phyloP scores from a whole-genome alignment of 2,888 invertebrate species.

The Acrobasis repandana region DNA sequence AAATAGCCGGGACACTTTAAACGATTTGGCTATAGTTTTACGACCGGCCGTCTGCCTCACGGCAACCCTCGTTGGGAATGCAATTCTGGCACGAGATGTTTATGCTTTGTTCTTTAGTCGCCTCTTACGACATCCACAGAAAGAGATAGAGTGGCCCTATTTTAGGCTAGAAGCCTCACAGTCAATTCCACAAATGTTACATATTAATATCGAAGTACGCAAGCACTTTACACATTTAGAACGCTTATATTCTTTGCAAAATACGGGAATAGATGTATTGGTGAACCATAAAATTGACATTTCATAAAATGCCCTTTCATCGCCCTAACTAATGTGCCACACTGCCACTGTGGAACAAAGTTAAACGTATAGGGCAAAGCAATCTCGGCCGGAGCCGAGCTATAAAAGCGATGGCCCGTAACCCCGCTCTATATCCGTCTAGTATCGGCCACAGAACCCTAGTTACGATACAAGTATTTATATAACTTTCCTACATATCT shows the following conservation, averaged over 20 bases:
- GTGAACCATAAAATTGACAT: slow-evolving; percentile 20
- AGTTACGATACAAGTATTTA: not conserved
- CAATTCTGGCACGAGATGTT: too few relatives aligned
- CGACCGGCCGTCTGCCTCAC: too few relatives aligned
- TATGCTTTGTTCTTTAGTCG: too few relatives aligned
- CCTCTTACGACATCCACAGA: too few relatives aligned
- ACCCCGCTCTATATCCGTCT: slow-evolving; percentile 46
- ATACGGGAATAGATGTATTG: not conserved
- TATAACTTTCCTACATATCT: not conserved
- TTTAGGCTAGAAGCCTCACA: too few relatives aligned
- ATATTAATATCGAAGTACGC: too few relatives aligned
- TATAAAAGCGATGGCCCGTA: slow-evolving; percentile 50
- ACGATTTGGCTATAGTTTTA: too few relatives aligned
- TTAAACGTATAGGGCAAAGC: slow-evolving; percentile 21
- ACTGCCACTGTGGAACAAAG: slow-evolving; percentile 8
- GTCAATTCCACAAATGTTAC: too few relatives aligned
- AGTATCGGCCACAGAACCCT: slow-evolving; percentile 31
- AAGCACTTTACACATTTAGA: not conserved
- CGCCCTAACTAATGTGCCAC: not conserved
- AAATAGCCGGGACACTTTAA: too few relatives aligned
- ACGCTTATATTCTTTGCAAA: not conserved
- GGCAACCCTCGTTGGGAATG: too few relatives aligned
- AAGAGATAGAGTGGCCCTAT: too few relatives aligned
- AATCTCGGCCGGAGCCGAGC: slow-evolving; percentile 25
- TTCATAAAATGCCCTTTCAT: slow-evolving; percentile 10